Evolutionary conservation across 2,888 invertebrate species (phyloP), one percentile per base, ranked within the genome.

Genomic region (Melanophora roralis): DNA sequence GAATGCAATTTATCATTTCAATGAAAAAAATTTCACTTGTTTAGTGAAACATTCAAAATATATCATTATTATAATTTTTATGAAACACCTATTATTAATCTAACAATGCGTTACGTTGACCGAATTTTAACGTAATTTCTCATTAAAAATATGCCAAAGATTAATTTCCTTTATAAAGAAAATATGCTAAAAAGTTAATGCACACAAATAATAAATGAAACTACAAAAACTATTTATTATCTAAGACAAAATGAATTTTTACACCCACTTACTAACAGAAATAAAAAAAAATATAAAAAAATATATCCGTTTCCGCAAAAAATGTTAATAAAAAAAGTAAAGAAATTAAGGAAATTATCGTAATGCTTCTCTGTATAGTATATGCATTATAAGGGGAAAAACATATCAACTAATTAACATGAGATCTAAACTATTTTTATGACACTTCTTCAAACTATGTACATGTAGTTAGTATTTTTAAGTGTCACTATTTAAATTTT

Each of bases 271-370:
- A 38, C 1, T 12, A 45, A 21, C n/a, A 4, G 2, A 19, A 45
- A 36, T 36, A 36, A 36, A 53, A 6, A 32, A 57, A 55, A 51
- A 11, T 51, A 16, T 68, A 32, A 62, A 68, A 57, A 34, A 78
- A 57, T 55, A 82, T 83, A 84, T 87, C 86, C 86, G 85, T 81
- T 86, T 86, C 87, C 86, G 85, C 81, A 82, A 38, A 49, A n/a
- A 36, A 9, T 23, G n/a, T 64, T 34, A 27, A 59, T 16, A 9
- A 51, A 38, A 65, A 34, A 59, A 14, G 45, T 21, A 36, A 40
- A 27, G 21, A 27, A 53, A 38, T 14, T 72, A 60, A n/a, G 43
- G 11, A 65, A 60, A 40, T 59, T 43, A 57, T 53, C 38, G 60
- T 62, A 60, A 60, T 36, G 27, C 14, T 59, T 45, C 43, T 55